Base-by-base conservation (phyloP, 2,113 vertebrate genomes). In the Xenopus borealis region DNA sequence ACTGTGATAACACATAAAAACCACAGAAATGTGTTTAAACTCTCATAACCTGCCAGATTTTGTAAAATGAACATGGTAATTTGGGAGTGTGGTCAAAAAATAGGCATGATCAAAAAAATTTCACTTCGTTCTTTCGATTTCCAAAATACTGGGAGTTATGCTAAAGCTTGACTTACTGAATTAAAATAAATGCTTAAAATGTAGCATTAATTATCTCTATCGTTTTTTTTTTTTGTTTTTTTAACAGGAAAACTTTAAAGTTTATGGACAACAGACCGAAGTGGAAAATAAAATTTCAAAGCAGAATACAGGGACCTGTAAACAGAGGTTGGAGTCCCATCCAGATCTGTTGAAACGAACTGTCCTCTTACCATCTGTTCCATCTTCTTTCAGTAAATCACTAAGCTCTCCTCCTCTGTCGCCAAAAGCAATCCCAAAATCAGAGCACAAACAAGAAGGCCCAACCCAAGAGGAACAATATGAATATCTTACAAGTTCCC, bases 181-280 rank as follows among this genome's bases (percentile, higher is more conserved):
- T 3, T 27, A 27, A 27, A 27, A 40, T 40, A 40, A 9, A 27
- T 27, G 23, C 23, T 40, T 40, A 40, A 2, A 40, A 3, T 40
- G 2, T 40, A 40, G 8, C 33, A 40, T 40, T 40, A 9, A 6
- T 40, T 40, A 40, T 40, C 33, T 40, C 33, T 6, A 6, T 3
- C 1, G 7, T 9, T 40, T 40, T 9, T 18, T 79, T 66, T 14
- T 61, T 2, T n/a, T n/a, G n/a, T n/a, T n/a, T n/a, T n/a, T n/a
- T n/a, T n/a, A n/a, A 12, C 87, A 98, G 95, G 96, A 98, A 85
- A 93, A 94, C n/a, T 75, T 98, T 71, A 98, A 98, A 85, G 94
- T 90, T 1, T 94, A 84, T 0, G 95, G 97, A 76, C 95, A 94
- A 33, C 92, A 94, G 23, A 85, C 73, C 0, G 95, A 96, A 75